Conservation (phyloP, 2,113 vertebrate species). For the Thunnus maccoyii region DNA sequence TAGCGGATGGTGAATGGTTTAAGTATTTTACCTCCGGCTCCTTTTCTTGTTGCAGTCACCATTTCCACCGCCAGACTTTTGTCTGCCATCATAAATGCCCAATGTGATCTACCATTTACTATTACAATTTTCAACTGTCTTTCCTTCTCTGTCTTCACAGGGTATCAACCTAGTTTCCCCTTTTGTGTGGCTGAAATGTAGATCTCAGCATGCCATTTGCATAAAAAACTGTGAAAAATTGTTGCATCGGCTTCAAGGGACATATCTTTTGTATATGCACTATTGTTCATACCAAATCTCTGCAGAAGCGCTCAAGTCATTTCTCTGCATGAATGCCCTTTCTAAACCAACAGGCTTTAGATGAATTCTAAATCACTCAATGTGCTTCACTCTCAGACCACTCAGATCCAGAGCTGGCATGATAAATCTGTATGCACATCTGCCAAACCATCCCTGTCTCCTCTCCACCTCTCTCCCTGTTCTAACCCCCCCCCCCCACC, state of each 20-base stretch:
- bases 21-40: not conserved
- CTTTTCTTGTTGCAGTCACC: not conserved
- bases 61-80: conserved; percentile 1
- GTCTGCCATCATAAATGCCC: conserved; percentile 16
- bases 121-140: not conserved
- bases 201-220: conserved; percentile 12
- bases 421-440: conserved; percentile 74
- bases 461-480: conserved; percentile 7
- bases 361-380: conserved; percentile 63
- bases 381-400: conserved; percentile 34
- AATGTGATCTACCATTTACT: not conserved
- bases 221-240: conserved; percentile 15
- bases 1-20: conserved; percentile 2
- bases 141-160: conserved; percentile 13
- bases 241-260: conserved; percentile 29
- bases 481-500: conserved; percentile 11
- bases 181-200: conserved; percentile 22
- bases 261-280: conserved; percentile 27
- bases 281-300: conserved; percentile 45
- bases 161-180: not conserved
- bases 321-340: conserved; percentile 62
- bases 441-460: conserved; percentile 60
- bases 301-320: conserved; percentile 33
- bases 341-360: conserved; percentile 60
- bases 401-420: conserved; percentile 54